Percentiles rank a stretch among this genome's conserved stretches.
Conservation (phyloP, 2,113 vertebrate genomes). For the Onychorhynchus coronatus region DNA sequence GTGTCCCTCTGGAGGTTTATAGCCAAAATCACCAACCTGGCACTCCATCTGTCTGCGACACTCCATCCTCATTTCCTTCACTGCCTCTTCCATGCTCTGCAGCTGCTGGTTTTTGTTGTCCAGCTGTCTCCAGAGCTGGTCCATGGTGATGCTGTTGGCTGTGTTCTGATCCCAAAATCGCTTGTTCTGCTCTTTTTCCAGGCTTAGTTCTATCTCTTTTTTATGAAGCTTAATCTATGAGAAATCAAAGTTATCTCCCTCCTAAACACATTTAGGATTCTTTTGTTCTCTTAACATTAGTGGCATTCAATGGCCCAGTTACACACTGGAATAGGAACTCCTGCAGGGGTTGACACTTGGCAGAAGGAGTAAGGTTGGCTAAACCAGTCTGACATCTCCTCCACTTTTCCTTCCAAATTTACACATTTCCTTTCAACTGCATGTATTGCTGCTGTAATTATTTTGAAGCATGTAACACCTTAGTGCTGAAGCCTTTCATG, state of each 20-base stretch:
- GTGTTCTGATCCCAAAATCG: constrained; percentile 60
- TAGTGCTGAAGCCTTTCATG: background rate
- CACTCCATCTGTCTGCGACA: constrained; percentile 49
- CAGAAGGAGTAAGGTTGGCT: background rate
- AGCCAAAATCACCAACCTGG: constrained; percentile 56
- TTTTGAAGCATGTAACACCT: background rate
- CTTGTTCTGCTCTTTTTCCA: constrained; percentile 71
- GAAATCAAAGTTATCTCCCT: background rate
- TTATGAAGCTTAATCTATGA: constrained; percentile 59
- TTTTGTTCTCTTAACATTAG: background rate
- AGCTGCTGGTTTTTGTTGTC: constrained; percentile 57
- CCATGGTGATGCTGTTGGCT: constrained; percentile 50
- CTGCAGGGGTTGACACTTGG: background rate
- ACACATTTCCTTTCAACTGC: background rate
- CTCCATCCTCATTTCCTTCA: constrained; percentile 57
- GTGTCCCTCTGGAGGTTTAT: background rate
- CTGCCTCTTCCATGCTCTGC: constrained; percentile 60
- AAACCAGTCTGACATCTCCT: background rate
- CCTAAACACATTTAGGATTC: background rate
- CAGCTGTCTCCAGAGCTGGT: constrained; percentile 61
- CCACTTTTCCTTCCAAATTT: background rate
- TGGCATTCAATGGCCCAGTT: background rate
- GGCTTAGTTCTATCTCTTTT: constrained; percentile 58
- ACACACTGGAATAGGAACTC: background rate
- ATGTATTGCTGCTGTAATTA: background rate